Evolutionary conservation across 1,140 invertebrate species (phyloP).

Genomic region (Lineus longissimus): DNA sequence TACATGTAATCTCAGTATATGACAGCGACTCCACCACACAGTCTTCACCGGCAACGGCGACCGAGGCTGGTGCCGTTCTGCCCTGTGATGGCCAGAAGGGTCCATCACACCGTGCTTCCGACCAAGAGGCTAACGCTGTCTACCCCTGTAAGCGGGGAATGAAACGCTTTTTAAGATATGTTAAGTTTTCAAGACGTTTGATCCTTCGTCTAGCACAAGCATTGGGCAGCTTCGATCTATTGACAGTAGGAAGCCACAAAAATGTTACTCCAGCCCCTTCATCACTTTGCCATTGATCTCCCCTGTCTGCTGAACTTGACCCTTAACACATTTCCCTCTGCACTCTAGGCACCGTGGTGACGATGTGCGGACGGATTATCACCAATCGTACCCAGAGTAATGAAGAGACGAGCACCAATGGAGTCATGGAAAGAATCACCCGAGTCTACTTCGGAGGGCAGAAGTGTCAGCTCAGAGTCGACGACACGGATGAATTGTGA

Average conservation of each 20-base stretch:
- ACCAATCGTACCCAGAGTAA: not conserved
- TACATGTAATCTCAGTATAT: not conserved
- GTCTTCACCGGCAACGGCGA: conserved; percentile 22
- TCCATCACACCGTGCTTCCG: conserved; percentile 32
- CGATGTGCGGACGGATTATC: not conserved
- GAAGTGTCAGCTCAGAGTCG: not conserved
- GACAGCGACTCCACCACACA: not conserved
- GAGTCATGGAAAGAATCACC: not conserved
- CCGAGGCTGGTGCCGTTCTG: conserved; percentile 20
- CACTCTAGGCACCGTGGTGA: not conserved
- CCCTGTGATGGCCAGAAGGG: conserved; percentile 29
- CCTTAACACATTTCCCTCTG: too few relatives aligned
- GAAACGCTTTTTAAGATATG: too few relatives aligned
- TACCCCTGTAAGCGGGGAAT: conserved; percentile 30
- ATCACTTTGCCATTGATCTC: too few relatives aligned
- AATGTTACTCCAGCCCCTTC: too few relatives aligned
- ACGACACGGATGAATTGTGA: not conserved
- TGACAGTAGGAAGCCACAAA: too few relatives aligned
- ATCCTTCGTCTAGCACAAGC: too few relatives aligned
- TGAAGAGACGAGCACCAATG: not conserved
- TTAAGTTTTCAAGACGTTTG: too few relatives aligned
- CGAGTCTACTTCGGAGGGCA: not conserved
- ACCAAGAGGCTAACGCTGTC: conserved; percentile 18
- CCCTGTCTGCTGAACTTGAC: too few relatives aligned
- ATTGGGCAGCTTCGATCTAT: too few relatives aligned